These are phyloP conservation scores for Theodoxus fluviatilis DNA, from an alignment of 2,888 invertebrate species.

Conservation along the genomic window DNA sequence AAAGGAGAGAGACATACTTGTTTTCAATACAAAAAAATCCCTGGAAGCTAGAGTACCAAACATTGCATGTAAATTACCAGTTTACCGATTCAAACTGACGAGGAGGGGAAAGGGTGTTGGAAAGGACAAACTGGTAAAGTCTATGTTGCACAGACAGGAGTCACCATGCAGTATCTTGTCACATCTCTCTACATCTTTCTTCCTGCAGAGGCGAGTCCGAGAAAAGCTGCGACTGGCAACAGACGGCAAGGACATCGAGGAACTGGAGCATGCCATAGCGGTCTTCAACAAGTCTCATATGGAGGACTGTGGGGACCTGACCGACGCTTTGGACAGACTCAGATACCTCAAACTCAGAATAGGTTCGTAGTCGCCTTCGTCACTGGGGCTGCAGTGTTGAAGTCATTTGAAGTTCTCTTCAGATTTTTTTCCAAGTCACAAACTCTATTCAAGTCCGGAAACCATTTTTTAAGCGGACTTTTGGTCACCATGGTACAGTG, in stretches of 20 bases:
- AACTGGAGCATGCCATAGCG: constrained; percentile 41
- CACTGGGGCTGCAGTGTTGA: no score
- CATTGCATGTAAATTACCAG: neutral
- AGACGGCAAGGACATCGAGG: constrained; percentile 41
- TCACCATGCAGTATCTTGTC: neutral
- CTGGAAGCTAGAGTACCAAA: no score
- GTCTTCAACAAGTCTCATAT: constrained; percentile 44
- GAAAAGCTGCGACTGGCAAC: constrained; percentile 44
- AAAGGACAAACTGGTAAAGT: constrained; percentile 24
- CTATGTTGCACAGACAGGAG: neutral
- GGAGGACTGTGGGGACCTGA: constrained; percentile 50
- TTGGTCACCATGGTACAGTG: no score
- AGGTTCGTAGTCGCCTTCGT: no score
- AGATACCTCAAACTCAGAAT: constrained; percentile 42
- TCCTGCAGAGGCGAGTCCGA: constrained; percentile 43
- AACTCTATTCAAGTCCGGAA: no score
- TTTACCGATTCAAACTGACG: neutral
- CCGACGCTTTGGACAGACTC: constrained; percentile 42
- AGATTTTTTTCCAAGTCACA: no score
- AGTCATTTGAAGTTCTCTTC: no score
- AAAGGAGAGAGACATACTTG: neutral
- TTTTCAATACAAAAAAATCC: neutral
- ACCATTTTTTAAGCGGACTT: no score
- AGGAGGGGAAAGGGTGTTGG: neutral
- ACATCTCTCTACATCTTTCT: neutral